These are phyloP conservation scores for Mungos mungo DNA, from an alignment of 2,113 vertebrate species.

Conservation along the genomic window DNA sequence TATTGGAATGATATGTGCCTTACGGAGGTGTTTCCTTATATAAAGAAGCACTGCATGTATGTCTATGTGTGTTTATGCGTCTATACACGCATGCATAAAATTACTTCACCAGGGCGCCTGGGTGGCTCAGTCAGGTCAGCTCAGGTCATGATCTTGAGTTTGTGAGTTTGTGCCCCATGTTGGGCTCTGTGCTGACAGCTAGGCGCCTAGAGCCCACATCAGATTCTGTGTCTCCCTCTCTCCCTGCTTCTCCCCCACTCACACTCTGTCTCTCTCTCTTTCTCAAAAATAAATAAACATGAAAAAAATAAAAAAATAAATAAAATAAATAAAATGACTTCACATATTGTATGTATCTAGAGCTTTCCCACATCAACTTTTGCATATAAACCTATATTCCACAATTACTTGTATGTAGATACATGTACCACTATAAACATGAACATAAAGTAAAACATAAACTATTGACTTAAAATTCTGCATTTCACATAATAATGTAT, in stretches of 20 bases:
- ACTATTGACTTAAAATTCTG: background rate
- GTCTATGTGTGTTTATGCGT: background rate
- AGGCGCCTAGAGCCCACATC: too few relatives aligned
- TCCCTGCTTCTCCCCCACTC: too few relatives aligned
- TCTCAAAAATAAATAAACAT: too few relatives aligned
- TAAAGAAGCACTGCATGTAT: background rate
- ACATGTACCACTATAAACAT: background rate
- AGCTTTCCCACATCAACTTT: background rate
- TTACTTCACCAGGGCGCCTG: background rate
- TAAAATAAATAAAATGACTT: background rate
- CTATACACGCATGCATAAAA: background rate
- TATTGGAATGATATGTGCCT: background rate
- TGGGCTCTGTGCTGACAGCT: too few relatives aligned
- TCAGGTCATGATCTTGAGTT: too few relatives aligned
- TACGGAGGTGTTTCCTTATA: background rate
- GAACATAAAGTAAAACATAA: background rate
- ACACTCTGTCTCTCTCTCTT: too few relatives aligned
- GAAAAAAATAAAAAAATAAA: too few relatives aligned
- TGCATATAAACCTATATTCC: background rate
- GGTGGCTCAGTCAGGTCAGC: too few relatives aligned
- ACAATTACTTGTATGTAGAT: background rate
- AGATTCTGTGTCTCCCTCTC: too few relatives aligned
- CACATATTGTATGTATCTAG: background rate
- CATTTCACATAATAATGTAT: background rate
- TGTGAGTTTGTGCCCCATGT: too few relatives aligned